phyloP scores from a whole-genome alignment of 2,113 vertebrate species.

The Megalops atlanticus region DNA sequence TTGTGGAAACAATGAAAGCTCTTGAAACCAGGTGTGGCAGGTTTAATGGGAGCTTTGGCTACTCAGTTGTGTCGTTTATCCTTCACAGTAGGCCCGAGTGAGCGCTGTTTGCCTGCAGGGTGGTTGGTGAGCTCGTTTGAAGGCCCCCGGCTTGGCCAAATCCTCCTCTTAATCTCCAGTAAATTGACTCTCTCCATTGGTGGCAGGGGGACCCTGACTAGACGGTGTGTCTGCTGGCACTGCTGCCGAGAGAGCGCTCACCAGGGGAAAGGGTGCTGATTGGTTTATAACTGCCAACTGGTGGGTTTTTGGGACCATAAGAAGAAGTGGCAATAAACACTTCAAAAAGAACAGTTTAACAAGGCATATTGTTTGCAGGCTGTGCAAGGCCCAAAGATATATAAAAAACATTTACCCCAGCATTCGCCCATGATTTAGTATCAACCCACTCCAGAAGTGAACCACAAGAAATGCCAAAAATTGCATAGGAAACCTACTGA shows the following conservation, averaged over 20 bases:
- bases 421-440: not conserved
- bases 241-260: not conserved
- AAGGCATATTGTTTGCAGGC: not conserved
- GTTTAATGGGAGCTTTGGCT: not conserved
- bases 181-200: conserved; percentile 24
- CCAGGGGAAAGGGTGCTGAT: not conserved
- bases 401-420: not conserved
- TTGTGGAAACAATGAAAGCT: not conserved
- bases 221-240: not conserved
- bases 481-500: no score
- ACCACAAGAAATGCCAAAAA: no score
- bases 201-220: not conserved
- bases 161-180: conserved; percentile 22
- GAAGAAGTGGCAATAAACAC: not conserved
- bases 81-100: not conserved
- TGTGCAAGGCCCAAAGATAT: not conserved
- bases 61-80: not conserved
- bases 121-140: conserved; percentile 3
- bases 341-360: not conserved
- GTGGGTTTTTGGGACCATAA: not conserved
- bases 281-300: not conserved
- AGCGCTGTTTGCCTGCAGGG: not conserved
- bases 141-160: conserved; percentile 2
- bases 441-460: not conserved
- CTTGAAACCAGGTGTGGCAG: not conserved